Evolutionary conservation across 2,888 invertebrate genomes (phyloP).

Genomic region (Desoria tigrina): DNA sequence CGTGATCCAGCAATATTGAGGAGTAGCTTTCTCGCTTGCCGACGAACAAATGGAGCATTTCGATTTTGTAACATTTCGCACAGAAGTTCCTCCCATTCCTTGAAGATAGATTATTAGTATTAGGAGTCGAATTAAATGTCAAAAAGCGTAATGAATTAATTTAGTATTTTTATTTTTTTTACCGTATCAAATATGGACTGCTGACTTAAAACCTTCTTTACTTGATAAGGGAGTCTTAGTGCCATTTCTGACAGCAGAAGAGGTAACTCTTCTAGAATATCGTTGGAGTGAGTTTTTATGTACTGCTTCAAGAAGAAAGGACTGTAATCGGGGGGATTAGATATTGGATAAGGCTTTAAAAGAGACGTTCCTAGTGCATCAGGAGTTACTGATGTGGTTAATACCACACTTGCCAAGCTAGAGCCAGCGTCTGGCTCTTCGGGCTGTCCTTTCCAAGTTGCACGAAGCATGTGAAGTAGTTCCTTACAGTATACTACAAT

Average conservation of each 20-base stretch:
- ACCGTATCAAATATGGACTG: conserved; percentile 50
- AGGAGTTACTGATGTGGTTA: conserved; percentile 26
- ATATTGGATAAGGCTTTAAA: conserved; percentile 42
- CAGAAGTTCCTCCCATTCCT: conserved; percentile 72
- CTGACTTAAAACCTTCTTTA: conserved; percentile 67
- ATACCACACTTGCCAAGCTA: not conserved
- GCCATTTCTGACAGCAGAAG: conserved; percentile 95
- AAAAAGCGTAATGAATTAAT: conserved; percentile 22
- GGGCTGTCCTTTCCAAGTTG: conserved; percentile 50
- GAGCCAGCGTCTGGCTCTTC: conserved; percentile 30
- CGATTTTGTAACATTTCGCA: conserved; percentile 95
- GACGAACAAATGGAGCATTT: conserved; percentile 80
- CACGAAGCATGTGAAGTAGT: conserved; percentile 46
- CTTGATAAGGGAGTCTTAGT: conserved; percentile 88
- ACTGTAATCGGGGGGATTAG: conserved; percentile 79
- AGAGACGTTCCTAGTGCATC: conserved; percentile 33
- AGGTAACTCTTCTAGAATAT: conserved; percentile 91
- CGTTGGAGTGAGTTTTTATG: conserved; percentile 84
- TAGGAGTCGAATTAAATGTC: conserved; percentile 26
- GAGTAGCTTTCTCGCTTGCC: conserved; percentile 84
- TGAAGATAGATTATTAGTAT: conserved; percentile 48
- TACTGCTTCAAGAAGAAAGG: conserved; percentile 92
- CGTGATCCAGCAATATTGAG: conserved; percentile 92
- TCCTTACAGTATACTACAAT: conserved; percentile 51
- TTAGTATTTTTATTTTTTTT: too few species aligned